A percentile compares a stretch with the other conserved stretches of the same genome.
Conservation (phyloP, 2,113 vertebrate genomes). For the Pseudorectes ferrugineus region DNA sequence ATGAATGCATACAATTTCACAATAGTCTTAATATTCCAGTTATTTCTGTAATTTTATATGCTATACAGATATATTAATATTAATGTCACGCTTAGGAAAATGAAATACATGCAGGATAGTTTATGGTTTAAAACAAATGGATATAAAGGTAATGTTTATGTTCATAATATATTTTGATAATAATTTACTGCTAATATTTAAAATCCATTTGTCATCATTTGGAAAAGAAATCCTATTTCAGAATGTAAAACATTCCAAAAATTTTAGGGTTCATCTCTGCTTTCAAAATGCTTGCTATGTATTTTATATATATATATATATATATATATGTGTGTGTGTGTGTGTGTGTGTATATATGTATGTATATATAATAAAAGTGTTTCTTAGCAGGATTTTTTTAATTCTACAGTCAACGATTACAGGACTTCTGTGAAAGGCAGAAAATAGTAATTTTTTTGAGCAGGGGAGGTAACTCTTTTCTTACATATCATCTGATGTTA, state of each 20-base stretch:
- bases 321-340: no score
- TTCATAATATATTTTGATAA: not conserved
- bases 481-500: not conserved
- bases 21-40: not conserved
- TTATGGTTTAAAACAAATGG: not conserved
- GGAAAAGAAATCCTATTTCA: not conserved
- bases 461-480: not conserved
- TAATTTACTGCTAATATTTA: not conserved
- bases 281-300: not conserved
- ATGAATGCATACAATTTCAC: not conserved
- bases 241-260: not conserved
- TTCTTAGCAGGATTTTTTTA: not conserved
- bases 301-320: not conserved
- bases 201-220: not conserved
- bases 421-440: not conserved
- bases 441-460: not conserved
- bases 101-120: not conserved
- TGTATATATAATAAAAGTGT: not conserved
- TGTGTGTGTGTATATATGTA: no score
- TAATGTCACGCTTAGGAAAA: not conserved
- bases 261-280: not conserved
- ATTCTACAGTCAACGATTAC: not conserved
- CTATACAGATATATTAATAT: not conserved
- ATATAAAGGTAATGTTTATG: not conserved
- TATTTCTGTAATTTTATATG: not conserved